These are phyloP conservation scores for Physocephala rufipes DNA, from an alignment of 2,888 invertebrate genomes.

Conservation along the genomic window DNA sequence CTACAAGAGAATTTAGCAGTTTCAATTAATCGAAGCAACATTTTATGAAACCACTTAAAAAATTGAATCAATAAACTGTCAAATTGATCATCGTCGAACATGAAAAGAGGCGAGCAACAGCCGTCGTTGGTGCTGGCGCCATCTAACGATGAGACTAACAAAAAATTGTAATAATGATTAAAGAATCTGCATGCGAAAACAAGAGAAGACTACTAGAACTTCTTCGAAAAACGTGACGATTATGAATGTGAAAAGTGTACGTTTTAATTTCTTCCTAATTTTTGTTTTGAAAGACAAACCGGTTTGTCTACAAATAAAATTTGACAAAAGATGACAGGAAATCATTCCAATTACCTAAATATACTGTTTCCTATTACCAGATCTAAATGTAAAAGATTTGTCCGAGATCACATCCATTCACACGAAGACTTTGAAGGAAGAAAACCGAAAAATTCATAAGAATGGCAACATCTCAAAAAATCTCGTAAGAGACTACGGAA, in stretches of 20 bases:
- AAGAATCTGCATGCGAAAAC: too few relatives aligned
- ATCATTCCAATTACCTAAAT: too few relatives aligned
- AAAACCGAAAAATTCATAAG: not conserved
- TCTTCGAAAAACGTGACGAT: too few relatives aligned
- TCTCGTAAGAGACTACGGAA: not conserved
- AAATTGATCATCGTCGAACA: constrained; percentile 57
- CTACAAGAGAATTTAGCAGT: constrained; percentile 13
- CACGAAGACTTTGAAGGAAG: too few relatives aligned
- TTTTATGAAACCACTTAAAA: constrained; percentile 31
- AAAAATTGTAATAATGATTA: constrained; percentile 56
- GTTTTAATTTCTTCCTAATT: too few relatives aligned
- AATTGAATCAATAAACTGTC: constrained; percentile 55
- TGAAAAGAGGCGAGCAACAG: not conserved
- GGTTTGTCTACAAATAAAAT: too few relatives aligned
- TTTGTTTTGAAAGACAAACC: too few relatives aligned
- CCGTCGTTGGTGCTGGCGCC: constrained; percentile 51
- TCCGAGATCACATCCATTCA: too few relatives aligned
- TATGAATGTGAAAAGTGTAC: too few relatives aligned
- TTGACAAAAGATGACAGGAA: too few relatives aligned
- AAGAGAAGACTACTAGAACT: not conserved
- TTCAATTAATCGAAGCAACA: constrained; percentile 31
- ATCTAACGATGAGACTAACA: constrained; percentile 56
- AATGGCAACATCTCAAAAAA: not conserved
- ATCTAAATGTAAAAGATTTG: too few relatives aligned
- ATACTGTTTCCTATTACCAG: too few relatives aligned